Base-by-base conservation (phyloP, 1,140 invertebrate species). In the Neelides sp. region DNA sequence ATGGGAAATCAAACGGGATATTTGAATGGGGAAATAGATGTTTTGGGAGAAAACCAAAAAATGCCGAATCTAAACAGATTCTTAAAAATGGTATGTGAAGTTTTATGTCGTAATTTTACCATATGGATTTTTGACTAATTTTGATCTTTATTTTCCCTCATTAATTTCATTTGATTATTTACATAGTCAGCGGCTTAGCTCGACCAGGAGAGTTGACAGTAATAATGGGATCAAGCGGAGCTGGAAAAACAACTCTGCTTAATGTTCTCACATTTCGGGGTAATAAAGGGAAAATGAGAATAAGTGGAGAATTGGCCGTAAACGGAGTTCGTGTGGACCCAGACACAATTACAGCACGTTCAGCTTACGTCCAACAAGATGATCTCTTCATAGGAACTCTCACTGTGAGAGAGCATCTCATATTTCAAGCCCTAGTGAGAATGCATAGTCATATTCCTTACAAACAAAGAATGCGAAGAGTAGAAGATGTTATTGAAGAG, bases 291-390 rank as follows among this genome's bases (percentile, higher is more conserved):
- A 78, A 79, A 13, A 69, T 92, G 0, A 71, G 73, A 1, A 72
- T 85, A n/a, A 75, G 73, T 23, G 86, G 86, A 1, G 71, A 85
- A 23, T 73, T 82, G 45, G 73, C 77, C 10, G 69, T 85, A 1
- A 88, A 88, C 57, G 83, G 82, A 3, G 70, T 75, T 49, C 77
- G 75, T 22, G 74, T 83, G 1, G 69, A 75, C 8, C 58, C 59
- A 24, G 78, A 77, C 40, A 73, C 77, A 2, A 69, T 94, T 46
- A 77, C 81, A 13, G 78, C 80, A 4, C 71, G 86, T 12, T 89
- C 85, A 51, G 93, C 89, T 0, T 97, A 97, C 62, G 90, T 97
- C 0, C 91, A 96, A 66, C 93, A 98, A 68, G 82, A 90, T 45
- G 71, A 74, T 49, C 26, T 44, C 4, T 95, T 95, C 65, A 83